Conservation (phyloP, 1,140 invertebrate genomes). For the Drosophila asahinai region DNA sequence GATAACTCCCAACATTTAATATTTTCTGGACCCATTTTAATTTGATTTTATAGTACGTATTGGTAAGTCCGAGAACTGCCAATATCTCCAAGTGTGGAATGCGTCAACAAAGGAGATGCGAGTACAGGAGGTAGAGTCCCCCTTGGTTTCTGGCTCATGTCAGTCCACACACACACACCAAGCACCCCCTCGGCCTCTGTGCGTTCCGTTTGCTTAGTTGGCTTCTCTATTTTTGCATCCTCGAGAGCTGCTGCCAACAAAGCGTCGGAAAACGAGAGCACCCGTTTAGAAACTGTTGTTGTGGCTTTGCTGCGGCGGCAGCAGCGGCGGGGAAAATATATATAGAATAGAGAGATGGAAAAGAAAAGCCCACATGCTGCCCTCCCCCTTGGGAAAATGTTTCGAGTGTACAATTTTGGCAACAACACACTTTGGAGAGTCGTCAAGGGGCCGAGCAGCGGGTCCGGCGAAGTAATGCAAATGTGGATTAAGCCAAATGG, state of each 20-base stretch:
- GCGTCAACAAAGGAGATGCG: neutral
- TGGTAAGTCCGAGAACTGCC: neutral
- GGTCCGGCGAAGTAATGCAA: constrained; percentile 30
- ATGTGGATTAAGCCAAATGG: constrained; percentile 52
- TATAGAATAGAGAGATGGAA: constrained; percentile 15
- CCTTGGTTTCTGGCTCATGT: constrained; percentile 8
- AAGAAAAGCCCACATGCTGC: constrained; percentile 15
- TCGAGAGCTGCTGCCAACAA: constrained; percentile 34
- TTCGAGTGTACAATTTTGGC: constrained; percentile 40
- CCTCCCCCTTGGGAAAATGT: neutral
- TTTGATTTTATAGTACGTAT: neutral
- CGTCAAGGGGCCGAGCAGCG: neutral
- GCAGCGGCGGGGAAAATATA: constrained; percentile 9
- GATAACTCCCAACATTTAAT: no score
- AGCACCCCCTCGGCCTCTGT: constrained; percentile 5
- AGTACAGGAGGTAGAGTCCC: neutral
- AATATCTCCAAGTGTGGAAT: constrained; percentile 7
- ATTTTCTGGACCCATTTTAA: no score
- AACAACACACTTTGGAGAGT: constrained; percentile 24
- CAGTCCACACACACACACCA: constrained; percentile 8
- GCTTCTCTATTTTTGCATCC: constrained; percentile 39
- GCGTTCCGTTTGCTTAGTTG: constrained; percentile 40
- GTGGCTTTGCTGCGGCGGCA: constrained; percentile 7
- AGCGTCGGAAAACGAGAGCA: constrained; percentile 36
- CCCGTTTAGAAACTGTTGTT: constrained; percentile 31